Base-by-base conservation (phyloP, 2,888 invertebrate species). In the Linnaemya tessellans region DNA sequence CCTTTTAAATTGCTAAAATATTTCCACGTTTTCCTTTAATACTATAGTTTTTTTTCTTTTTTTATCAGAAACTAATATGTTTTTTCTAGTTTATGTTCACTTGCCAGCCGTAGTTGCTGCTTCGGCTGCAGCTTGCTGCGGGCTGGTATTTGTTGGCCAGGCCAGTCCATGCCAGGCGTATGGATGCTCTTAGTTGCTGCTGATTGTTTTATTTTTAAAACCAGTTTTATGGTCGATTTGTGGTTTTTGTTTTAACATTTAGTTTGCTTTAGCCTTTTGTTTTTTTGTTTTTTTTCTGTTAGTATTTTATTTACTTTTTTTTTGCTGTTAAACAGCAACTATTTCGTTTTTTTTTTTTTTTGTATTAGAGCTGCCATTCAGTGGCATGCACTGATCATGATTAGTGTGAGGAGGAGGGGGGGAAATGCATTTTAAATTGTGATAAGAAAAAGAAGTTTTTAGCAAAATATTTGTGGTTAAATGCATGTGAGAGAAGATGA, bases 171-270 rank as follows among this genome's bases (percentile, higher is more conserved):
- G n/a, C n/a, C n/a, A n/a, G 51, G 64, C 3, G 54, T 30, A 30
- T 11, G 54, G 49, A 8, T 71, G 71, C 58, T 82, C 43, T 58
- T 65, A 22, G 51, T 73, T 77, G 71, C 67, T 54, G 56, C 68
- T 56, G 62, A 38, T 51, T 80, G 51, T 58, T 77, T 62, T 54
- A 51, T 56, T 41, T 75, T 65, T 68, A 71, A 75, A 85, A 85
- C 85, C 79, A 75, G 85, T 85, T 85, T 80, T 75, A 79, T 80
- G 82, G 79, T 75, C 85, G 85, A 75, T 82, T 85, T 82, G 82
- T 71, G 70, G 73, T 82, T 82, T 79, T 85, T 79, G 74, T 79
- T 80, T 74, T 79, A 82, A 30, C 79, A 81, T 81, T 85, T 71
- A 43, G 38, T 58, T 64, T n/a, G n/a, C n/a, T n/a, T 58, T 51